These are phyloP conservation scores for Beris morrisii DNA, from an alignment of 2,888 invertebrate genomes.

Conservation along the genomic window DNA sequence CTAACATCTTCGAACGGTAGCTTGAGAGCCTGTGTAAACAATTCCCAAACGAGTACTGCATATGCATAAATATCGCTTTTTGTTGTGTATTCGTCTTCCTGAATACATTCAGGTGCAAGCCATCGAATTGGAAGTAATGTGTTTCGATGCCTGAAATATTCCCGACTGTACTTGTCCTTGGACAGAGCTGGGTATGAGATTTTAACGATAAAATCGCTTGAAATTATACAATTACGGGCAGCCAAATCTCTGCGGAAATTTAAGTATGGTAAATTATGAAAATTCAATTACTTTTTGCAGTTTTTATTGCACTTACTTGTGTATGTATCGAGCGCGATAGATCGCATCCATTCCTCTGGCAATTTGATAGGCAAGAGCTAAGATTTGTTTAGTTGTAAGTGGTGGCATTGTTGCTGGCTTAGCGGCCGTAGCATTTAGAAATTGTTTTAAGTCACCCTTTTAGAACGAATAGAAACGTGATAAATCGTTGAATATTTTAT, in stretches of 20 bases:
- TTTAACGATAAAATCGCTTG: constrained; percentile 77
- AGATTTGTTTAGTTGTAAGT: constrained; percentile 68
- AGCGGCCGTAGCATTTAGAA: constrained; percentile 65
- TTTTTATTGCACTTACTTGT: constrained; percentile 60
- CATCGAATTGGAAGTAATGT: constrained; percentile 86
- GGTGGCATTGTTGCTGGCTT: constrained; percentile 59
- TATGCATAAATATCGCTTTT: constrained; percentile 94
- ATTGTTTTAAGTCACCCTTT: constrained; percentile 91
- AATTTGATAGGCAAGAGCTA: constrained; percentile 73
- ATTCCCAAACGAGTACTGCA: constrained; percentile 88
- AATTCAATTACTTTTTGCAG: neutral
- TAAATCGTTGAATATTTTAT: constrained; percentile 28
- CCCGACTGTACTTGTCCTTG: constrained; percentile 84
- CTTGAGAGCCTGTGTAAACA: constrained; percentile 77
- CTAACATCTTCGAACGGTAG: constrained; percentile 64
- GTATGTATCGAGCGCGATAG: constrained; percentile 75
- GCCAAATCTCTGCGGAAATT: constrained; percentile 72
- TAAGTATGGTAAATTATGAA: neutral
- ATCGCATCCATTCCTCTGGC: constrained; percentile 81
- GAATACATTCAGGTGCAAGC: constrained; percentile 86
- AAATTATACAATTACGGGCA: constrained; percentile 86
- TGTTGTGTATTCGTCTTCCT: constrained; percentile 88
- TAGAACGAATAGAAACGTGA: constrained; percentile 16
- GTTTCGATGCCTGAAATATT: constrained; percentile 85
- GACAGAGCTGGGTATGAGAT: constrained; percentile 78